Percentiles rank a stretch among this genome's conserved stretches.
Evolutionary conservation across 2,797 vertebrate genomes (phyloP).

Genomic region (Austrolebias charrua): DNA sequence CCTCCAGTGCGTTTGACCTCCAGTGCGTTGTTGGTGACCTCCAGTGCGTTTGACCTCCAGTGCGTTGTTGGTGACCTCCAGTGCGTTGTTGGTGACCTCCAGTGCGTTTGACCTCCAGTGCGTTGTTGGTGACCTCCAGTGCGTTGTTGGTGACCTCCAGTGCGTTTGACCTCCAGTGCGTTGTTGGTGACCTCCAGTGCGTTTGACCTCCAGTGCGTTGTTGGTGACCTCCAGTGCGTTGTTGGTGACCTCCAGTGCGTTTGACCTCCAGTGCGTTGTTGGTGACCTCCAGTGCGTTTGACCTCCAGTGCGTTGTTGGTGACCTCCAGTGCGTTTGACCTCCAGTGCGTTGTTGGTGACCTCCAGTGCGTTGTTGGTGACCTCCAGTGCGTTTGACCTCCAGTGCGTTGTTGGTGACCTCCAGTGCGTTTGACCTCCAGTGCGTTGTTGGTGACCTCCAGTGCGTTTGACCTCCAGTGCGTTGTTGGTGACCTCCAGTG

Average conservation of each 20-base stretch:
- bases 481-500: slow-evolving; percentile 84
- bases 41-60: too few species aligned
- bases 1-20: too few species aligned
- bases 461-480: too few species aligned
- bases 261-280: too few species aligned
- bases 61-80: slow-evolving; percentile 84
- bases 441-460: slow-evolving; percentile 84
- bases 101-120: too few species aligned
- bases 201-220: too few species aligned
- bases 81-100: slow-evolving; percentile 85
- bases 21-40: slow-evolving; percentile 86
- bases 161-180: too few species aligned
- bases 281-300: slow-evolving; percentile 72
- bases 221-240: slow-evolving; percentile 83
- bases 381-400: too few species aligned
- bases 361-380: slow-evolving; percentile 84
- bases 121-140: slow-evolving; percentile 84
- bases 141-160: slow-evolving; percentile 84
- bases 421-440: too few species aligned
- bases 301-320: too few species aligned
- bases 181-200: slow-evolving; percentile 84
- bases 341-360: slow-evolving; percentile 87
- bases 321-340: too few species aligned
- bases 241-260: slow-evolving; percentile 80
- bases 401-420: slow-evolving; percentile 86